Evolutionary conservation across 1,140 invertebrate genomes (phyloP), one percentile per base, ranked within the genome.

Genomic region (Oedothorax gibbosus): DNA sequence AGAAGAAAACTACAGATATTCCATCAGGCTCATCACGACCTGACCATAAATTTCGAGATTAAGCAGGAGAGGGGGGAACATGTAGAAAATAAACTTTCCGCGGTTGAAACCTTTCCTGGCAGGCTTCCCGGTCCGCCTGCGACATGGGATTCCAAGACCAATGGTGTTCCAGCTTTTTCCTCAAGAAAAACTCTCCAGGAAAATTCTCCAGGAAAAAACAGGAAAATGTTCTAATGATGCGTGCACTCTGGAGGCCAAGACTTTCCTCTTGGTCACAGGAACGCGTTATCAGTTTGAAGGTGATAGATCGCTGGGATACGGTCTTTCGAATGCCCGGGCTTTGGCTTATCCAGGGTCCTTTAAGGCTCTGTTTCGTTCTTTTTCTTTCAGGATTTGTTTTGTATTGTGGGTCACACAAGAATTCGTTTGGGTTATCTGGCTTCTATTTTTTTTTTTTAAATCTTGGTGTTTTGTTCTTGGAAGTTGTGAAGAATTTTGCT

Each of bases 141-240:
- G 71, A 57, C 71, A 56, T 73, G 71, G 71, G 71, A 73, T 73
- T 73, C 57, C 71, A 73, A 73, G 71, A 73, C 71, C 71, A 73
- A 73, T 73, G 71, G 71, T 62, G 35, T 69, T 73, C 71, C 51
- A 54, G 71, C 54, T 73, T 73, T 73, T 69, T 69, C 68, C 35
- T 5, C 35, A 35, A 35, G 35, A 35, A 35, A 35, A 35, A 35
- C 35, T 35, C 35, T 35, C 35, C 68, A 14, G 49, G 49, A 51
- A 69, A 69, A 69, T 35, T 35, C 35, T 69, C 35, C 14, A 7
- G 68, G 68, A 51, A 69, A 69, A 69, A n/a, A 51, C 49, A 4
- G 68, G 14, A 20, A 21, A 68, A 21, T 0, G 69, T 57, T 73
- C 54, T 73, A 73, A 73, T 73, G 71, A 73, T 20, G 71, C 71